Conservation (phyloP, 2,797 vertebrate genomes). For the Margarornis squamiger region DNA sequence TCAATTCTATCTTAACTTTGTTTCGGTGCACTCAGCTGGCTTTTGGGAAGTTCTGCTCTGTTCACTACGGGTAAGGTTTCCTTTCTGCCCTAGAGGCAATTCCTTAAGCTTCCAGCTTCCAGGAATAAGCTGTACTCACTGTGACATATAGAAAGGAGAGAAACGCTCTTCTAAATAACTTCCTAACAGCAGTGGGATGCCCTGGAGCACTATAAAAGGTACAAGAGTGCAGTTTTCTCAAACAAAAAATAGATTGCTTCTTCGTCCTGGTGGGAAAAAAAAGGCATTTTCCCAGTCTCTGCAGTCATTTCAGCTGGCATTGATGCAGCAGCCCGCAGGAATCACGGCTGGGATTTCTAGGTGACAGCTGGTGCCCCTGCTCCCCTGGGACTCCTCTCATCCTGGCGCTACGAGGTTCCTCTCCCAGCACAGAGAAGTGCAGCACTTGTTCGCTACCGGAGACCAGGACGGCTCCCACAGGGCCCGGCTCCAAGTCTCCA, state of each 20-base stretch:
- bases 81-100: conserved; percentile 55
- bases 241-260: background rate
- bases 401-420: background rate
- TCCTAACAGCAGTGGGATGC: conserved; percentile 1
- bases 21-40: background rate
- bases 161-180: conserved; percentile 11
- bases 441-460: background rate
- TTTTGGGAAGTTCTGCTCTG: conserved; percentile 19
- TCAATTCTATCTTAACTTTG: conserved; percentile 16
- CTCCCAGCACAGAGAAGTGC: background rate
- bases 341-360: accelerated
- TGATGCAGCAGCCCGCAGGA: background rate
- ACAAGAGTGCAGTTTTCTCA: background rate
- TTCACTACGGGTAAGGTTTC: background rate
- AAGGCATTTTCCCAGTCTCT: background rate
- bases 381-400: accelerated
- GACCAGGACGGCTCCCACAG: background rate
- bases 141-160: conserved; percentile 55
- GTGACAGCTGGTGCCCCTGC: accelerated
- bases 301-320: background rate
- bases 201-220: background rate
- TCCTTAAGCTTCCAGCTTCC: background rate
- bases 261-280: background rate
- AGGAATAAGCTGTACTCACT: conserved; percentile 19
- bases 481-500: conserved; percentile 35